Base-by-base conservation (phyloP, 2,797 vertebrate species). In the Semaprochilodus insignis region DNA sequence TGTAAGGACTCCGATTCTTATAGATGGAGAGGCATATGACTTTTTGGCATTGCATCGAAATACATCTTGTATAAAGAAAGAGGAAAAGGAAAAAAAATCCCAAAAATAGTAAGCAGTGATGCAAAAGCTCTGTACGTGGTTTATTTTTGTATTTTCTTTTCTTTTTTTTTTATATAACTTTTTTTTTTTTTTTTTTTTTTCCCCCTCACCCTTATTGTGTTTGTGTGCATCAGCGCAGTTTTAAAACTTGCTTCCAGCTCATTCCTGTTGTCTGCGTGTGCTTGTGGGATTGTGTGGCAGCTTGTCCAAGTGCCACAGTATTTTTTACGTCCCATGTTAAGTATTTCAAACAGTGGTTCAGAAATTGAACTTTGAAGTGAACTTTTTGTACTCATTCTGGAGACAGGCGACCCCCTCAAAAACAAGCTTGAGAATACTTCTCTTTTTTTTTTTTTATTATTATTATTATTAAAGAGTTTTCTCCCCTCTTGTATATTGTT, bases 71-170 rank as follows among this genome's bases (percentile, higher is more conserved):
- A 82, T 81, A 88, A 87, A 89, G 81, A 81, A 80, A 86, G 77
- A 77, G 55, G 25, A 48, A 76, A 66, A 72, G 54, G 55, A 71
- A 70, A 78, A n/a, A 75, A 79, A 23, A 69, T 86, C 73, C 76
- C 77, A 79, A 73, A 86, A 89, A 88, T 85, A 86, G 88, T 85
- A 88, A 88, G 85, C 81, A 74, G 86, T 89, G 81, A 85, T 77
- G 77, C 89, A 87, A 84, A 87, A 84, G 85, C 81, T 82, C 85
- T 87, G 84, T 86, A 83, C 88, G 84, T 84, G 86, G 83, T 87
- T 89, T 88, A 89, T 88, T 90, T 91, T 85, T 90, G 83, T 88
- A 82, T 65, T 87, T 87, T 74, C 51, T 74, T 71, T 81, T 72
- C 78, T 63, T 66, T 77, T 82, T n/a, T 21, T 21, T 1, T 21